These are phyloP conservation scores for Limosa lapponica DNA, from an alignment of 2,797 vertebrate genomes.

Conservation along the genomic window DNA sequence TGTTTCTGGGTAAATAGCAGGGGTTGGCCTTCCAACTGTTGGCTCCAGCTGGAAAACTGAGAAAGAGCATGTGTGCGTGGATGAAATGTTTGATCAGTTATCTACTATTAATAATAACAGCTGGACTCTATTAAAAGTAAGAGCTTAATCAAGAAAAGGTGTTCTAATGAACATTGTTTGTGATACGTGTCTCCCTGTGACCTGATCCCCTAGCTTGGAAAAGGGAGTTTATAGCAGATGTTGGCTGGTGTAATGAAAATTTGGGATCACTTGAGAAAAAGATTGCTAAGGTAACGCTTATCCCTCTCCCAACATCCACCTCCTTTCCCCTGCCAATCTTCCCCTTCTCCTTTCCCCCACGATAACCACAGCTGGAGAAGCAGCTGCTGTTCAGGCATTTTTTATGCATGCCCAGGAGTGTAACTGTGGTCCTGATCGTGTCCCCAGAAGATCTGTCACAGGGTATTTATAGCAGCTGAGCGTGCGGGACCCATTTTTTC, in stretches of 20 bases:
- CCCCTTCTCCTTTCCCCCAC: background rate
- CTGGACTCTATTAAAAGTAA: background rate
- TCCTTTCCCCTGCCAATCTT: background rate
- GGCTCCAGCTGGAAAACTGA: background rate
- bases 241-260: background rate
- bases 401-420: background rate
- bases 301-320: background rate
- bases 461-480: background rate
- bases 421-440: background rate
- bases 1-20: background rate
- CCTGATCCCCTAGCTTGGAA: background rate
- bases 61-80: background rate
- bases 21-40: background rate
- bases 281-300: rapidly evolving
- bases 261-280: background rate
- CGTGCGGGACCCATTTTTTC: rapidly evolving
- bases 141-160: background rate
- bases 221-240: background rate
- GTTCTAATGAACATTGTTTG: background rate
- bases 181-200: background rate
- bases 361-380: background rate
- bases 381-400: background rate
- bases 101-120: background rate
- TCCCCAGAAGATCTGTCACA: background rate
- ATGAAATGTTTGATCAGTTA: background rate